Base-by-base conservation (phyloP, 2,888 invertebrate species). In the Eupithecia centaureata region DNA sequence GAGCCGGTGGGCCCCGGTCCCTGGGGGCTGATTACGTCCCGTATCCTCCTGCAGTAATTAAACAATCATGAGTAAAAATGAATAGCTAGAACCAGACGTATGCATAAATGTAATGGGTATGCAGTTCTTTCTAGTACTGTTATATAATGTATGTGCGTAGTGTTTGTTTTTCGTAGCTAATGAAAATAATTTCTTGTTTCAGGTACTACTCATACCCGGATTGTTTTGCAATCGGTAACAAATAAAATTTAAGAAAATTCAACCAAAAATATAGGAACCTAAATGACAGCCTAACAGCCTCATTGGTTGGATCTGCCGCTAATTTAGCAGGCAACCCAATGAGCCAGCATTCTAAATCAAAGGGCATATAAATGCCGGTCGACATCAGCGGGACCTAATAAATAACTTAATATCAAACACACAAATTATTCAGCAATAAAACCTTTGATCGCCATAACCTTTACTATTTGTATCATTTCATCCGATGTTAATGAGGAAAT, bases 1-100 rank as follows among this genome's bases (percentile, higher is more conserved):
- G 32, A 30, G 58, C 25, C 33, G 33, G 38, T 59, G 35, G 32
- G 25, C 22, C 47, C 67, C 33, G n/a, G 27, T 56, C 13, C 25
- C 35, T 28, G 38, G 51, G 51, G 38, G 58, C 32, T 32, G 59
- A 54, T 63, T 38, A 68, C 35, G 25, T 33, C 65, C 42, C 52
- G 68, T 42, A 59, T 62, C 59, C 27, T 30, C 15, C 10, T n/a
- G n/a, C n/a, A 60, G 61, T 61, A 65, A 68, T 68, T 65, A 65
- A 59, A 65, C 59, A 47, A 56, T 32, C 35, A 65, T 62, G 58
- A 58, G 65, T 65, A 27, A 30, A 54, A 27, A 52, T n/a, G 27
- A 56, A 30, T 18, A 30, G 54, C 28, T 1, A 25, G 10, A 51
- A 54, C 13, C 51, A 51, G 13, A 25, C 18, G 18, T 22, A n/a